Evolutionary conservation across 2,888 invertebrate genomes (phyloP).

Genomic region (Zaprionus obscuricornis): DNA sequence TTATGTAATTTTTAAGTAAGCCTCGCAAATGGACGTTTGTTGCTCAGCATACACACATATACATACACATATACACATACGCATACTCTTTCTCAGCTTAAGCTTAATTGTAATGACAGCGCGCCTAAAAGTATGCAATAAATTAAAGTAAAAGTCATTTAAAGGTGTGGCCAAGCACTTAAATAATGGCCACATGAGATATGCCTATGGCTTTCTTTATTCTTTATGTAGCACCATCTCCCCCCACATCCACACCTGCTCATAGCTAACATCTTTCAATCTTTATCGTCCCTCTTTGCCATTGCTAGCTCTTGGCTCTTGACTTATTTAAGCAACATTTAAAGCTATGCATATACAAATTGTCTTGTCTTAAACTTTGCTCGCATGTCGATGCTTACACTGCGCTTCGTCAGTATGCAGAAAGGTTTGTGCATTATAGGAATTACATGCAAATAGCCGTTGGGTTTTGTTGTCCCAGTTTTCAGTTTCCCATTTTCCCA

Average conservation of each 20-base stretch:
- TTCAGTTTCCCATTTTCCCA: background rate
- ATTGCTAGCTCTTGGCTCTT: background rate
- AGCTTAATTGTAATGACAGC: conserved; percentile 65
- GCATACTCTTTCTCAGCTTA: conserved; percentile 3
- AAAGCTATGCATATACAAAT: conserved; percentile 58
- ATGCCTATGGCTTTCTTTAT: conserved; percentile 9
- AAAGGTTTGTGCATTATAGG: conserved; percentile 68
- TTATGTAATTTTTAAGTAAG: conserved; percentile 81
- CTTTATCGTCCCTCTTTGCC: background rate
- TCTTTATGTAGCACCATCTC: background rate
- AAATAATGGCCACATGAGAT: conserved; percentile 56
- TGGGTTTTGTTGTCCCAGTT: conserved; percentile 50
- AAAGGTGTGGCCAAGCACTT: conserved; percentile 60
- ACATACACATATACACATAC: background rate
- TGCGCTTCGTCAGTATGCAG: conserved; percentile 24
- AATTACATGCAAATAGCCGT: conserved; percentile 75
- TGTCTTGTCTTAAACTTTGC: conserved; percentile 55
- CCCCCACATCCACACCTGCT: background rate
- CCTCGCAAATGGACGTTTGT: conserved; percentile 48
- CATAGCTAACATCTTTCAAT: too few species aligned
- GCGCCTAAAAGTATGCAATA: conserved; percentile 76
- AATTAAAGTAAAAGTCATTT: conserved; percentile 64
- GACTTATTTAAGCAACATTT: conserved; percentile 39
- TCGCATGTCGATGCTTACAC: conserved; percentile 33
- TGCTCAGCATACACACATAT: background rate